phyloP scores from a whole-genome alignment of 2,888 invertebrate species.

The Drosophila incognita region DNA sequence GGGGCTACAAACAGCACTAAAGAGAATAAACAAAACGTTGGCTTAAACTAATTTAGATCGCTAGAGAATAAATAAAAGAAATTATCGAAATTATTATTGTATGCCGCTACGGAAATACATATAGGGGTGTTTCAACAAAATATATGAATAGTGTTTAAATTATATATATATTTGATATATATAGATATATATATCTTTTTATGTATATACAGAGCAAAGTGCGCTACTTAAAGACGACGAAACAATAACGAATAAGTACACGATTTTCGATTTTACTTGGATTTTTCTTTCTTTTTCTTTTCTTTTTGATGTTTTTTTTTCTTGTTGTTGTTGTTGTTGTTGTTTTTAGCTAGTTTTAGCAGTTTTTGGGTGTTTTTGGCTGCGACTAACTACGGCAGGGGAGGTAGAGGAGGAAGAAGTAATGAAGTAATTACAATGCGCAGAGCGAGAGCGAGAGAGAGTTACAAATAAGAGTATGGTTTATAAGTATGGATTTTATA shows the following conservation, averaged over 20 bases:
- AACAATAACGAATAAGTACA: conserved; percentile 74
- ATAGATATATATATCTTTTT: conserved; percentile 18
- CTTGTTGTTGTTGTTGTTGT: background rate
- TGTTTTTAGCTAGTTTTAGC: conserved; percentile 55
- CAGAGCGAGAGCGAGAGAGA: conserved; percentile 32
- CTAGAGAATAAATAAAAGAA: conserved; percentile 71
- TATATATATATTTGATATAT: conserved; percentile 17
- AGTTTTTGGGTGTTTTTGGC: conserved; percentile 22
- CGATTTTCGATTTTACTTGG: conserved; percentile 49
- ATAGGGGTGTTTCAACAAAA: conserved; percentile 3
- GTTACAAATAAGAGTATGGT: conserved; percentile 2
- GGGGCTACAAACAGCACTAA: conserved; percentile 26
- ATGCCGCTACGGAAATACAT: conserved; percentile 22
- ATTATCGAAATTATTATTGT: conserved; percentile 7
- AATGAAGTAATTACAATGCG: conserved; percentile 74
- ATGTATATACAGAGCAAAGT: conserved; percentile 36
- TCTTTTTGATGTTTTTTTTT: background rate
- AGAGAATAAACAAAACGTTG: conserved; percentile 38
- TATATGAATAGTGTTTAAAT: background rate
- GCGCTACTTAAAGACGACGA: conserved; percentile 62
- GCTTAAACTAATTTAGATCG: conserved; percentile 56
- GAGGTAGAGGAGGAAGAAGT: conserved; percentile 20
- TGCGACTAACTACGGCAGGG: conserved; percentile 45
- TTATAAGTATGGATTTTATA: conserved; percentile 20
- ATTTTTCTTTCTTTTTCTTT: background rate